Evolutionary conservation across 2,113 vertebrate species (phyloP).

Genomic region (Corythornis vintsioides): DNA sequence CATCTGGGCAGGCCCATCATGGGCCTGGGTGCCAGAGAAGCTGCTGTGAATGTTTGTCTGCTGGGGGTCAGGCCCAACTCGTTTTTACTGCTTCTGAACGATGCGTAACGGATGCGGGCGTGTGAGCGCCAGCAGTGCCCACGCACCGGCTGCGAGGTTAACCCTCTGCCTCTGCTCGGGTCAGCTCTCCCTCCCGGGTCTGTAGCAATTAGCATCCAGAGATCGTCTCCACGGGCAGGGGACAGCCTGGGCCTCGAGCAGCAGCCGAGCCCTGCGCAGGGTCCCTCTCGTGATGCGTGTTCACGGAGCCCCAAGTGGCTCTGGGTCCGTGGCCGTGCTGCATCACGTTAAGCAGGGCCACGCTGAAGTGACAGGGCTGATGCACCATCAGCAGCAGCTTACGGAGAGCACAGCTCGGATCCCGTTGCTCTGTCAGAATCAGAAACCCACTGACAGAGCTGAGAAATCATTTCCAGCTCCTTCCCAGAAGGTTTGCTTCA

Average conservation of each 20-base stretch:
- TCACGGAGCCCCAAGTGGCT: slow-evolving; percentile 33
- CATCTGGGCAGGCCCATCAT: fast-evolving
- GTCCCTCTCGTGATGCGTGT: not conserved
- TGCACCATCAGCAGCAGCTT: slow-evolving; percentile 1
- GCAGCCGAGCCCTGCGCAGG: not conserved
- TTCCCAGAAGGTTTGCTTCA: slow-evolving; percentile 2
- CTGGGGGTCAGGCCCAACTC: not conserved
- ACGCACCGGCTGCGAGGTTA: not conserved
- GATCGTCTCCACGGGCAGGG: not conserved
- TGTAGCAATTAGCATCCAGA: not conserved
- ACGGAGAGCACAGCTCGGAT: not conserved
- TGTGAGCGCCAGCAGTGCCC: not conserved
- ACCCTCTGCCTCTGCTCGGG: not conserved
- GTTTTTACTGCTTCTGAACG: not conserved
- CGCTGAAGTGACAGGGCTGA: slow-evolving; percentile 29
- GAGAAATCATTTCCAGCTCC: not conserved
- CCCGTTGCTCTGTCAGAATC: not conserved
- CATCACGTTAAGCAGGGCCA: slow-evolving; percentile 1
- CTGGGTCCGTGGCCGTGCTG: not conserved
- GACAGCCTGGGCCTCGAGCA: not conserved
- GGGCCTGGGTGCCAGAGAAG: not conserved
- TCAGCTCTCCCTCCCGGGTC: not conserved
- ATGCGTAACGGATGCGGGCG: fast-evolving
- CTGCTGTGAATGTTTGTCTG: not conserved
- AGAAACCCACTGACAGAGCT: not conserved